phyloP scores from a whole-genome alignment of 2,797 vertebrate genomes.

The Manis javanica region DNA sequence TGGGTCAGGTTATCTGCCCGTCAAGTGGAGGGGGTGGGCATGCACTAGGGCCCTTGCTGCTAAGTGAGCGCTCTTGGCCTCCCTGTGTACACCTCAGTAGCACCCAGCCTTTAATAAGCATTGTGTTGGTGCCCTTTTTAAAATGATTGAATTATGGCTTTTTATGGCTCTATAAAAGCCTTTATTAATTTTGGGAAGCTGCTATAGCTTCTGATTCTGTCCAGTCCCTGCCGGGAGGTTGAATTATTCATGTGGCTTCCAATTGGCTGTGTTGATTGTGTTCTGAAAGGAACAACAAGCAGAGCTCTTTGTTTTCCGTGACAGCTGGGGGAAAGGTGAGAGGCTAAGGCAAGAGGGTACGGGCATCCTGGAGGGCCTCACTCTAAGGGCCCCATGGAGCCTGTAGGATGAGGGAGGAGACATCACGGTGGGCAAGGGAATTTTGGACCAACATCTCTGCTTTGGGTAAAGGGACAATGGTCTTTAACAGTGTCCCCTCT shows the following conservation, averaged over 20 bases:
- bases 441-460: background rate
- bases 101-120: conserved; percentile 82
- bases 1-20: conserved; percentile 83
- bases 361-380: background rate
- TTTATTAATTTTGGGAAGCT: conserved; percentile 85
- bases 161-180: conserved; percentile 86
- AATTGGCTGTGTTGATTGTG: conserved; percentile 79
- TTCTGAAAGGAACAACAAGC: conserved; percentile 58
- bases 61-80: conserved; percentile 83
- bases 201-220: conserved; percentile 73
- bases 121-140: conserved; percentile 82
- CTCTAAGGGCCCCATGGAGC: accelerated
- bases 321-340: background rate
- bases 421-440: background rate
- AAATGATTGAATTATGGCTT: conserved; percentile 86
- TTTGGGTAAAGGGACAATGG: background rate
- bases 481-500: background rate
- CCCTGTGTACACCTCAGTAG: conserved; percentile 68
- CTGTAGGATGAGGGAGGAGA: background rate
- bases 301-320: conserved; percentile 47
- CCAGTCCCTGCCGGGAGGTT: conserved; percentile 70
- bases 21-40: conserved; percentile 80
- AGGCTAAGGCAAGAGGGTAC: background rate
- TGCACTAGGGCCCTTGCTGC: conserved; percentile 79
- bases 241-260: conserved; percentile 84